A percentile compares a stretch with the other conserved stretches of the same genome.
These are phyloP conservation scores for Eulemur rufifrons DNA, from an alignment of 2,113 vertebrate species.

Conservation along the genomic window DNA sequence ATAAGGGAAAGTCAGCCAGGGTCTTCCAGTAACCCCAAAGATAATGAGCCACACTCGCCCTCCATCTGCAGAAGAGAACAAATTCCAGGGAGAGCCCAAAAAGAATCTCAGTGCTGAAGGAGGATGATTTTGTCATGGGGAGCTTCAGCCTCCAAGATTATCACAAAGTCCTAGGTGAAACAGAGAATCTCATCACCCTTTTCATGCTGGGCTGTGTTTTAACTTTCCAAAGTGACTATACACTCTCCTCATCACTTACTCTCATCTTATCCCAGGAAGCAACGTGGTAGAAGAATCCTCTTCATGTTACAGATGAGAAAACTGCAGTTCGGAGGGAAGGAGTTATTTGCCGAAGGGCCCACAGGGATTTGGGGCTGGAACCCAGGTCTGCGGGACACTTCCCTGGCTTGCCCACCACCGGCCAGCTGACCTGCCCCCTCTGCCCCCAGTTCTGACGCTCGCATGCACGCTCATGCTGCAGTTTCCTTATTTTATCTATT, in stretches of 20 bases:
- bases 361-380: not conserved
- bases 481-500: not conserved
- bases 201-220: not conserved
- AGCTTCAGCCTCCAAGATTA: not conserved
- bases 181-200: too few species aligned
- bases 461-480: too few species aligned
- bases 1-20: not conserved
- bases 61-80: not conserved
- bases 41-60: not conserved
- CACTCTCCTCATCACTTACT: not conserved
- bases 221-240: too few species aligned
- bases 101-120: not conserved
- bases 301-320: not conserved
- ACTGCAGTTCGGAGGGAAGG: not conserved
- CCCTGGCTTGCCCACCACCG: not conserved
- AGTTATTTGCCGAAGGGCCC: not conserved
- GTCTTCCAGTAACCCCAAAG: not conserved
- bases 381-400: too few species aligned
- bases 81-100: not conserved
- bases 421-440: too few species aligned
- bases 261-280: not conserved
- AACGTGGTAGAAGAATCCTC: not conserved
- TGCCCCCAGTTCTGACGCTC: rapidly evolving
- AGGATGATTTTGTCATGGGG: rapidly evolving
- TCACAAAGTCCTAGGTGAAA: not conserved